These are phyloP conservation scores for Protula sp. DNA, from an alignment of 2,888 invertebrate species.

Conservation along the genomic window DNA sequence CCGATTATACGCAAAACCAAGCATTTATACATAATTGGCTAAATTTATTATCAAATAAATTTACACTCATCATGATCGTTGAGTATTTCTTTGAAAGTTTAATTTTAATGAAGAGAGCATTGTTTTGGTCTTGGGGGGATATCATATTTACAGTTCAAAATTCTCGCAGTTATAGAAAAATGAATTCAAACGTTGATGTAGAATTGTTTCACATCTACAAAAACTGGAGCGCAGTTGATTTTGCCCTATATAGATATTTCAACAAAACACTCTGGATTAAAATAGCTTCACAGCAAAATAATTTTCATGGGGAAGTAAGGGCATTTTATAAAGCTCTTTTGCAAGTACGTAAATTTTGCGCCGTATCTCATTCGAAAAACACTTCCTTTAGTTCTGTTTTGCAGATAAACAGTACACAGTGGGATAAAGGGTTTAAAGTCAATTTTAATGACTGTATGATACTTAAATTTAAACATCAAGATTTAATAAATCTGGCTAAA, in stretches of 20 bases:
- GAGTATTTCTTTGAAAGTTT: background rate
- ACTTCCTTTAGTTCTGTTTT: too few species aligned
- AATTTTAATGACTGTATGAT: too few species aligned
- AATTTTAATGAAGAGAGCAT: background rate
- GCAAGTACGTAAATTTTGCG: too few species aligned
- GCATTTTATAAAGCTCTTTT: too few species aligned
- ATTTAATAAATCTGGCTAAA: too few species aligned
- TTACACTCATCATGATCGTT: background rate
- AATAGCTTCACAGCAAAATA: background rate
- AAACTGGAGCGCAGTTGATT: background rate
- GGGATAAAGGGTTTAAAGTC: too few species aligned
- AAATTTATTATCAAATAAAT: background rate
- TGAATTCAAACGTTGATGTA: background rate
- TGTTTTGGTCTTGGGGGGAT: constrained; percentile 1
- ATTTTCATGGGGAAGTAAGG: background rate
- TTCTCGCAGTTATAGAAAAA: background rate
- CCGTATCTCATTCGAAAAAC: too few species aligned
- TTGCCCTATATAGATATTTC: background rate
- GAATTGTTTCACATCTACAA: background rate
- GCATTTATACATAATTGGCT: background rate
- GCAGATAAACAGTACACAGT: too few species aligned
- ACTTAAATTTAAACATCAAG: too few species aligned
- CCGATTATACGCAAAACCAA: background rate
- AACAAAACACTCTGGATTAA: background rate
- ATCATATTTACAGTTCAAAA: background rate